phyloP scores from a whole-genome alignment of 2,113 vertebrate genomes.

The Pyrgilauda ruficollis region DNA sequence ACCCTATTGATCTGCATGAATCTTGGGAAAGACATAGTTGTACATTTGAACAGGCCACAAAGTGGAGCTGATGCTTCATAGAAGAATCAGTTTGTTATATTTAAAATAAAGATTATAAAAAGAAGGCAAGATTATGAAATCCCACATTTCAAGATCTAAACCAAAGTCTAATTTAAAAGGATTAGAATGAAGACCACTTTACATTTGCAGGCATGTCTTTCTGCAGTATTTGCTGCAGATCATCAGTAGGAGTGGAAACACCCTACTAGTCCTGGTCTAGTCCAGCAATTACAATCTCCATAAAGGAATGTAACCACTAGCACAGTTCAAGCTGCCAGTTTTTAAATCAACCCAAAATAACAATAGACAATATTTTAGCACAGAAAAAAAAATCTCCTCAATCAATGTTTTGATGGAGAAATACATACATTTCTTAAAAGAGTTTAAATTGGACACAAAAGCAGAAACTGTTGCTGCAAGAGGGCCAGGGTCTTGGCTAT shows the following conservation, averaged over 20 bases:
- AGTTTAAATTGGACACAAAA: background rate
- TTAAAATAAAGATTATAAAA: background rate
- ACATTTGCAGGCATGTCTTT: background rate
- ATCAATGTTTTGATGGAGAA: background rate
- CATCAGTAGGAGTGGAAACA: background rate
- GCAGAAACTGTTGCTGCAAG: background rate
- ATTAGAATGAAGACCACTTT: background rate
- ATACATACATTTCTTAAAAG: background rate
- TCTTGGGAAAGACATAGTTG: background rate
- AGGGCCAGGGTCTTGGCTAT: background rate
- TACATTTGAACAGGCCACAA: background rate
- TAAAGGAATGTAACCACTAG: background rate
- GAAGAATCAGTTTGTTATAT: background rate
- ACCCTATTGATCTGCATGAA: background rate
- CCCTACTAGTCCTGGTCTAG: background rate
- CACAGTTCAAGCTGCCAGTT: background rate
- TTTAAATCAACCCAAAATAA: background rate
- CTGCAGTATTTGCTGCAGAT: background rate
- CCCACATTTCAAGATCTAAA: background rate
- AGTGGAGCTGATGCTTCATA: background rate
- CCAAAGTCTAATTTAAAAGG: background rate
- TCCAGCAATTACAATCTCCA: background rate
- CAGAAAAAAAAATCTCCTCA: background rate
- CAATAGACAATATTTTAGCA: background rate
- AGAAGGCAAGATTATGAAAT: background rate